A percentile compares a stretch with the other conserved stretches of the same genome.
Conservation (phyloP, 30 jellyfish, hydroid and myxozoan species). For the Hydractinia symbiolongicarpus region DNA sequence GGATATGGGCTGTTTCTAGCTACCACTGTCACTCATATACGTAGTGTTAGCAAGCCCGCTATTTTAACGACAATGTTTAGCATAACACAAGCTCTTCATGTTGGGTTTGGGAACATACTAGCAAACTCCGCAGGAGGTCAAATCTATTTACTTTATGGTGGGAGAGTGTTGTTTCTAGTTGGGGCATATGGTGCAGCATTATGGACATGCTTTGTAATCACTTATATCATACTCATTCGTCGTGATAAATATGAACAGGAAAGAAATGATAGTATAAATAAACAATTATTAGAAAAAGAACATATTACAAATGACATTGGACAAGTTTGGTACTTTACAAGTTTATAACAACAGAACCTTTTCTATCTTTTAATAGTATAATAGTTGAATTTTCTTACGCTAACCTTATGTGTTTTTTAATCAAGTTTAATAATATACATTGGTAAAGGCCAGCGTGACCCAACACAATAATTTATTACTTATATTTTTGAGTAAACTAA, state of each 20-base stretch:
- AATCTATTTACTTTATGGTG: background rate
- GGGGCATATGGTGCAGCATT: background rate
- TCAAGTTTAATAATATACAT: too few species aligned
- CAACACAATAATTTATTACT: too few species aligned
- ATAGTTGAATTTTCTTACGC: too few species aligned
- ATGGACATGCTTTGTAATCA: background rate
- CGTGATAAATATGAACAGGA: background rate
- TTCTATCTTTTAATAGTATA: too few species aligned
- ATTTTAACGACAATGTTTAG: constrained; percentile 5
- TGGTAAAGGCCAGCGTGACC: too few species aligned
- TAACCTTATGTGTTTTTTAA: too few species aligned
- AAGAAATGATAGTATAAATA: background rate
- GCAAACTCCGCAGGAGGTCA: constrained; percentile 1
- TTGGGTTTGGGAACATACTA: background rate
- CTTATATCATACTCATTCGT: background rate
- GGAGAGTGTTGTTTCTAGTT: background rate
- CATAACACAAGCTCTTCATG: background rate
- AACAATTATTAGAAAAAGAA: too few species aligned
- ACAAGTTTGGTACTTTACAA: too few species aligned
- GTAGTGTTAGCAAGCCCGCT: background rate
- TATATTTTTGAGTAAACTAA: too few species aligned
- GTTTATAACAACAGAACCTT: too few species aligned
- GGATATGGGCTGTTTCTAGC: constrained; percentile 1
- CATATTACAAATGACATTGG: too few species aligned
- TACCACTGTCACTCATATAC: constrained; percentile 1